Base-by-base conservation (phyloP, 2,113 vertebrate species). In the Ictidomys tridecemlineatus region DNA sequence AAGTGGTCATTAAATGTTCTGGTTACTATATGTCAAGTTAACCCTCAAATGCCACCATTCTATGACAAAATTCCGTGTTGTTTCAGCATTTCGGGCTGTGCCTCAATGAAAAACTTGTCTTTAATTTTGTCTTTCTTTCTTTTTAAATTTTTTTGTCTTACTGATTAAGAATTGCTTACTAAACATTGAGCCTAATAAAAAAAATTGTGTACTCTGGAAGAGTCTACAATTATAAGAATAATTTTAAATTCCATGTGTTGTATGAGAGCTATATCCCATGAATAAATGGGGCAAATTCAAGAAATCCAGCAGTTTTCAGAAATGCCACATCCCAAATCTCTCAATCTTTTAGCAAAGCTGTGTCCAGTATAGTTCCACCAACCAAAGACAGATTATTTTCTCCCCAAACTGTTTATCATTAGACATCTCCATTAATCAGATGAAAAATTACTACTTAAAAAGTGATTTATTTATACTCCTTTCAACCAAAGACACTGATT, bases 401-500 rank as follows among this genome's bases (percentile, higher is more conserved):
- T 48, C 73, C 86, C 2, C 42, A 96, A 56, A 88, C 39, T 79
- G 63, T 32, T 63, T 89, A 63, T 53, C 37, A 48, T 78, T n/a
- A 94, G 79, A 98, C 39, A 37, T 73, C 70, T 65, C n/a, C 69
- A 90, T 95, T 97, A 96, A 93, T 79, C 91, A 85, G 9, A 42
- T 83, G 30, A 95, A 91, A 93, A 92, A 93, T 85, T 11, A 20
- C 48, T 93, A 53, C 73, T 95, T 95, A 89, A 97, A 82, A 70
- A 42, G 22, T 93, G 90, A 95, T 37, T 97, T 97, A 96, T 95
- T 98, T 97, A 82, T 86, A 85, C 70, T 92, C 45, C 97, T 97
- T 45, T 96, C 77, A 91, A 72, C n/a, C 69, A 92, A 73, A 85
- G 88, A 51, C 92, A 77, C 53, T 95, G 69, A 94, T 97, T 96